Conservation (phyloP, 92 coral and sea anemone genomes). For the Heteractis magnifica region DNA sequence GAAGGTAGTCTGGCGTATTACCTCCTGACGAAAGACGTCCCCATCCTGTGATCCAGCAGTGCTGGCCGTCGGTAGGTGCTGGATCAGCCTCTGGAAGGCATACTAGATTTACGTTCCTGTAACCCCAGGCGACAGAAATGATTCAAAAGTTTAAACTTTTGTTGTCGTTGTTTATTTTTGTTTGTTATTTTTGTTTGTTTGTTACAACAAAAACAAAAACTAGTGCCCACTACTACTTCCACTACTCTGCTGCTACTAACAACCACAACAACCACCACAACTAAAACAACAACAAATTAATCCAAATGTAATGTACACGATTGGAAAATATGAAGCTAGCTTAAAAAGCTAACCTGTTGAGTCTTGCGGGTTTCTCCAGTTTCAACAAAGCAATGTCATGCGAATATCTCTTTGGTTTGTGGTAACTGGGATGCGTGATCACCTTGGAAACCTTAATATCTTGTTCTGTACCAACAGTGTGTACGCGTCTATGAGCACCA, state of each 20-base stretch:
- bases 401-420: slow-evolving; percentile 31
- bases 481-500: no score
- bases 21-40: slow-evolving; percentile 74
- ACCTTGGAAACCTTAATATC: slow-evolving; percentile 41
- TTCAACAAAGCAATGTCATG: slow-evolving; percentile 14
- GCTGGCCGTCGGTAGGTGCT: slow-evolving; percentile 50
- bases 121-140: no score
- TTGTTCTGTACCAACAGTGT: slow-evolving; percentile 37
- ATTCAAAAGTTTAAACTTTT: no score
- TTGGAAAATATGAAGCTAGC: no score
- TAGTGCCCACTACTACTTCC: no score
- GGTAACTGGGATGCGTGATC: slow-evolving; percentile 45
- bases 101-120: slow-evolving; percentile 53
- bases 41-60: slow-evolving; percentile 79
- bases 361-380: slow-evolving; percentile 39
- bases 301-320: no score
- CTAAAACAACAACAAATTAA: no score
- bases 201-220: no score
- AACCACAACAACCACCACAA: no score
- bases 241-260: no score
- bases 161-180: no score
- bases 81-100: slow-evolving; percentile 67
- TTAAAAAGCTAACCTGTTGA: slow-evolving; percentile 23
- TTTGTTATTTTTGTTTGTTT: no score
- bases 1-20: slow-evolving; percentile 41